These are phyloP conservation scores for Clarias laeviceps DNA, from an alignment of 2,797 vertebrate genomes.

Conservation along the genomic window DNA sequence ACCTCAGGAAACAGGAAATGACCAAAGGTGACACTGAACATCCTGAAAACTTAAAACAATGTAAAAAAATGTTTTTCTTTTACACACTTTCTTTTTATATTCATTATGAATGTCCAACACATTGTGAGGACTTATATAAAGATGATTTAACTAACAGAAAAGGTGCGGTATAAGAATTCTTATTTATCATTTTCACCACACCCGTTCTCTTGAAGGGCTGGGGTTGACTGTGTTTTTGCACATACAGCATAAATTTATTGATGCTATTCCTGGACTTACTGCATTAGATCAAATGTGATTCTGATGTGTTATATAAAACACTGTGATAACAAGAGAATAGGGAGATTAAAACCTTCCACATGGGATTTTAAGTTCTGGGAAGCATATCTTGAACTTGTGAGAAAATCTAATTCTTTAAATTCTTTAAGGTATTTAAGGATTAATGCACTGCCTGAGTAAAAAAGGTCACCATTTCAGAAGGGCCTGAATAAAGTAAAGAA, in stretches of 20 bases:
- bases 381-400: no score
- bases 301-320: conserved; percentile 1
- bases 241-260: not conserved
- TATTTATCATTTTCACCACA: not conserved
- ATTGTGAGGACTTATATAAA: not conserved
- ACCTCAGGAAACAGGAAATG: conserved; percentile 31
- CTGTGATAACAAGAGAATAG: not conserved
- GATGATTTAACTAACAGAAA: not conserved
- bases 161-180: not conserved
- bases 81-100: not conserved
- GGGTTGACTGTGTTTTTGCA: not conserved
- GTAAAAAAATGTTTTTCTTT: conserved; percentile 3
- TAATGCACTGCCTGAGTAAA: not conserved
- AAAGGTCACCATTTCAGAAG: no score
- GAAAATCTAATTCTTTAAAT: not conserved
- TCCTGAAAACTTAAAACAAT: conserved; percentile 17
- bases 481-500: no score
- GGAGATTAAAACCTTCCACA: not conserved
- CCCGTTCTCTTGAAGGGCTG: not conserved
- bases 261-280: not conserved
- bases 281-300: not conserved
- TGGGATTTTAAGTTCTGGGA: not conserved
- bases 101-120: not conserved
- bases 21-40: conserved; percentile 7
- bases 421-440: not conserved